Conservation (phyloP, 2,888 invertebrate genomes). For the Rhagonycha lutea region DNA sequence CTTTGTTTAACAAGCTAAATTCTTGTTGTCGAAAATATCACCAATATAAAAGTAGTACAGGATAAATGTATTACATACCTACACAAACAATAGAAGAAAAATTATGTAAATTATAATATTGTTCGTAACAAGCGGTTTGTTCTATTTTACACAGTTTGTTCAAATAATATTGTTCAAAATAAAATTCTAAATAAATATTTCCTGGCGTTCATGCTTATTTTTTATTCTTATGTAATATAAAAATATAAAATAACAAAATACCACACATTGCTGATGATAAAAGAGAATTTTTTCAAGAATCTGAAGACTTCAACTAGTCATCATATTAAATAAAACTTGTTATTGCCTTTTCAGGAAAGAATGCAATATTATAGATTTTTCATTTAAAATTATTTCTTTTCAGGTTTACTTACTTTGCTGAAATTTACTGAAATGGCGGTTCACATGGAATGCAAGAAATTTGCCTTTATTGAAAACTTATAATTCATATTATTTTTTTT, state of each 20-base stretch:
- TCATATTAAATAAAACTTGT: background rate
- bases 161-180: background rate
- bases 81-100: background rate
- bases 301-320: background rate
- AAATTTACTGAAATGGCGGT: background rate
- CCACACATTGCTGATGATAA: background rate
- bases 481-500: too few species aligned
- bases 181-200: background rate
- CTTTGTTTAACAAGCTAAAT: background rate
- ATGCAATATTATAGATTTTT: background rate
- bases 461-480: too few species aligned
- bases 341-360: background rate
- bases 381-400: background rate
- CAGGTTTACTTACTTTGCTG: background rate
- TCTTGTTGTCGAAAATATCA: background rate
- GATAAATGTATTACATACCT: background rate
- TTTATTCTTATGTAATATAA: background rate
- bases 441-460: background rate
- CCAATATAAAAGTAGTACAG: background rate
- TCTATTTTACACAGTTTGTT: background rate
- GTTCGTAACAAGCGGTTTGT: background rate
- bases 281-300: background rate
- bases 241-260: background rate
- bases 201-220: background rate
- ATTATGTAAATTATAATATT: background rate